Conservation (phyloP, 2,888 invertebrate species). For the Trichogramma evanescens region DNA sequence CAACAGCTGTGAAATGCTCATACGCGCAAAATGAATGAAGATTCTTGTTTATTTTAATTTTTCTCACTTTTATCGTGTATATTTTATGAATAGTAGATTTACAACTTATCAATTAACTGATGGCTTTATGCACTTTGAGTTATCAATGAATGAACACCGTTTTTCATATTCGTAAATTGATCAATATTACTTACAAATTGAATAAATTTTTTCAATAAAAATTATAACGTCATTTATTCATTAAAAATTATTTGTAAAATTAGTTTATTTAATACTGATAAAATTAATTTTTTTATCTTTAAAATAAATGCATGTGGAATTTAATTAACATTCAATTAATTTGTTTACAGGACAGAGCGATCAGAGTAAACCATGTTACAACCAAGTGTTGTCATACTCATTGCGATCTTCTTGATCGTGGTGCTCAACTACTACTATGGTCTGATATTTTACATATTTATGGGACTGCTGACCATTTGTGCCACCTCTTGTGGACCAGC, state of each 20-base stretch:
- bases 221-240: not conserved
- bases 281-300: too few relatives aligned
- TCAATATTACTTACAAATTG: not conserved
- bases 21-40: too few relatives aligned
- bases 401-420: conserved; percentile 18
- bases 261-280: not conserved
- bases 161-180: not conserved
- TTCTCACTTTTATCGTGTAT: too few relatives aligned
- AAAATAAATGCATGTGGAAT: too few relatives aligned
- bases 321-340: too few relatives aligned
- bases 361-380: conserved; percentile 14
- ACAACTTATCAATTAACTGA: too few relatives aligned
- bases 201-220: not conserved
- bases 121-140: too few relatives aligned
- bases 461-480: conserved; percentile 17
- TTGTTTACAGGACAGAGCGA: not conserved
- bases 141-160: not conserved
- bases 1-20: too few relatives aligned
- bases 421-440: conserved; percentile 14
- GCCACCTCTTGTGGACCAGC: conserved; percentile 18
- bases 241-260: not conserved
- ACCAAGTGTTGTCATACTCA: conserved; percentile 10
- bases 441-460: conserved; percentile 15
- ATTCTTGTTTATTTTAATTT: too few relatives aligned
- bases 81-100: too few relatives aligned